Base-by-base conservation (phyloP, 2,797 vertebrate genomes). In the Chelonia mydas region DNA sequence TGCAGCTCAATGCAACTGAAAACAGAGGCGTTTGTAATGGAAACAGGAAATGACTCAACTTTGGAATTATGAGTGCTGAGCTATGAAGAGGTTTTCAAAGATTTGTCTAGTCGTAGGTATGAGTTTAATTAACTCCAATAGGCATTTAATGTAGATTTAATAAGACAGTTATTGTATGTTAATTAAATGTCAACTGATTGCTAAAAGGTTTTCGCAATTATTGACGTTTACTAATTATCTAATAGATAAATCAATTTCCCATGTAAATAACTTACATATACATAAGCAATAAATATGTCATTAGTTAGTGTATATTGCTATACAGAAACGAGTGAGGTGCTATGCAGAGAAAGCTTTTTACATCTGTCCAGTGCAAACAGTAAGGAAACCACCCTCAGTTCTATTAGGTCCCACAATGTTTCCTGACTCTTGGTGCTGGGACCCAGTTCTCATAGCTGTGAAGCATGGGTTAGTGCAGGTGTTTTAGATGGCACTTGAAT, bases 81-180 rank as follows among this genome's bases (percentile, higher is more conserved):
- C 82, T 96, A 7, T 84, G 96, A 90, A 86, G 94, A 97, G 68
- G 37, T 90, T 98, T 98, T 95, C 83, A 94, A 96, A 96, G 96
- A 98, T 95, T 95, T 0, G 17, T 82, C 49, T 90, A 97, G 96
- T 97, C 87, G 88, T 94, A 95, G 91, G 86, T 96, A 93, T 77
- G 93, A 96, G 93, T 97, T 98, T 98, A 98, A 98, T 98, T 98
- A 98, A 98, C 98, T 98, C 96, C 97, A 98, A 98, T 97, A 98
- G 98, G 97, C 98, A 96, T 97, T 98, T 98, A 98, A 98, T 97
- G 97, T 97, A 98, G 98, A 98, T 98, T 98, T 98, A 98, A 98
- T 98, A 98, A 97, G 98, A 98, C 98, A 98, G 98, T 98, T 98
- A 98, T 98, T 98, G 98, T 98, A 98, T 98, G 97, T 98, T 98